phyloP scores from a whole-genome alignment of 2,888 invertebrate genomes.

The Lepidonotus clava region DNA sequence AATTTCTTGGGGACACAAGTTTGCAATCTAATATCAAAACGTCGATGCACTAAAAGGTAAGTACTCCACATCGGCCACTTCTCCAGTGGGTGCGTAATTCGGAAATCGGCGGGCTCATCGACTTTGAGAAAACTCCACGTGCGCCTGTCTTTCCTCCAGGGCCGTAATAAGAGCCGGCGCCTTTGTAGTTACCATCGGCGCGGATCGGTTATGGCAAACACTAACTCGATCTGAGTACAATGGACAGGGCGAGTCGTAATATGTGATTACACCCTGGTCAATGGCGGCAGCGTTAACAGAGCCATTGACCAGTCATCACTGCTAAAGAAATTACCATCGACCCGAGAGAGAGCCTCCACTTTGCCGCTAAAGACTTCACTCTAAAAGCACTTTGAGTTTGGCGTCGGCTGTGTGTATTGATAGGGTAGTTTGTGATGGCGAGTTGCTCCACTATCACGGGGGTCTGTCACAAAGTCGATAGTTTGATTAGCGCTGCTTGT shows the following conservation, averaged over 20 bases:
- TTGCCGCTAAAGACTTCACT: neutral
- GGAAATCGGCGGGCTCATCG: no score
- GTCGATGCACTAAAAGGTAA: no score
- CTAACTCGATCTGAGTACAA: neutral
- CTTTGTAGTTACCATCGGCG: neutral
- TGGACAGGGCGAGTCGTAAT: constrained; percentile 1
- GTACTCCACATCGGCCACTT: no score
- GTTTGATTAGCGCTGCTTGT: neutral
- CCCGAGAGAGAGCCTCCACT: neutral
- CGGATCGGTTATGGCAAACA: neutral
- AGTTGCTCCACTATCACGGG: no score
- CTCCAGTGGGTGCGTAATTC: no score
- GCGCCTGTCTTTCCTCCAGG: no score
- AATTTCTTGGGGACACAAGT: no score
- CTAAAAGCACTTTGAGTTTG: neutral
- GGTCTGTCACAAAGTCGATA: neutral
- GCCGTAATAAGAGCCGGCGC: no score
- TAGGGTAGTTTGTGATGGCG: no score
- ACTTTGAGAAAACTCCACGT: no score
- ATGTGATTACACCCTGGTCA: constrained; percentile 28
- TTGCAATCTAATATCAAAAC: no score
- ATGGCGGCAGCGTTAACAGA: neutral
- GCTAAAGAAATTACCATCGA: constrained; percentile 27
- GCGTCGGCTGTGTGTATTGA: no score
- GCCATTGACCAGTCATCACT: constrained; percentile 7